A percentile compares a stretch with the other conserved stretches of the same genome.
Evolutionary conservation across 2,797 vertebrate species (phyloP).

Genomic region (Erpetoichthys calabaricus): DNA sequence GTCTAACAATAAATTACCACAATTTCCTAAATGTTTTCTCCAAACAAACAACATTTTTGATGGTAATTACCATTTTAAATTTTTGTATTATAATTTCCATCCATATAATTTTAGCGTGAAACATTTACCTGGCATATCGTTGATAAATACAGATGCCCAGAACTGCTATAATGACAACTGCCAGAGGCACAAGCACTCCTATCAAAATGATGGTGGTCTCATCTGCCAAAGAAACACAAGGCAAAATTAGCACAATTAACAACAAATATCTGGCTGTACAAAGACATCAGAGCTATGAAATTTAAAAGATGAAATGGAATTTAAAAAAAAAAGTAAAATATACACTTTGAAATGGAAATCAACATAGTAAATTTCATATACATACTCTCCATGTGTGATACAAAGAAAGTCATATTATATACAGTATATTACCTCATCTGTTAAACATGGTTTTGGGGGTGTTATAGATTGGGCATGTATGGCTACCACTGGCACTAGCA

Average conservation of each 20-base stretch:
- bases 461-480: no score
- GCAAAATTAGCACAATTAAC: neutral
- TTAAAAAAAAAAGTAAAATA: neutral
- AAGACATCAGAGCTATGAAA: neutral
- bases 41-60: no score
- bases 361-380: no score
- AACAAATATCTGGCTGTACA: neutral
- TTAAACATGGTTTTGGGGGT: no score
- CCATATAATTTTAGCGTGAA: neutral
- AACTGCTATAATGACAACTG: slow-evolving; percentile 19
- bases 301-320: neutral
- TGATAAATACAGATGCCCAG: slow-evolving; percentile 28
- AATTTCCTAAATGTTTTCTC: no score
- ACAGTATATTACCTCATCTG: no score
- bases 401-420: no score
- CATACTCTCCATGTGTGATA: no score
- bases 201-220: slow-evolving; percentile 39
- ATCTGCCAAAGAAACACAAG: slow-evolving; percentile 24
- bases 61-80: neutral
- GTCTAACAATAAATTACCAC: no score
- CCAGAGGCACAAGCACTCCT: slow-evolving; percentile 33
- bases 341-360: neutral
- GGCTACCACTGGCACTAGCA: no score
- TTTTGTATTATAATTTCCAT: neutral
- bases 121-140: slow-evolving; percentile 29